phyloP scores from a whole-genome alignment of 2,888 invertebrate species.

The Zhengitettix transpicula region DNA sequence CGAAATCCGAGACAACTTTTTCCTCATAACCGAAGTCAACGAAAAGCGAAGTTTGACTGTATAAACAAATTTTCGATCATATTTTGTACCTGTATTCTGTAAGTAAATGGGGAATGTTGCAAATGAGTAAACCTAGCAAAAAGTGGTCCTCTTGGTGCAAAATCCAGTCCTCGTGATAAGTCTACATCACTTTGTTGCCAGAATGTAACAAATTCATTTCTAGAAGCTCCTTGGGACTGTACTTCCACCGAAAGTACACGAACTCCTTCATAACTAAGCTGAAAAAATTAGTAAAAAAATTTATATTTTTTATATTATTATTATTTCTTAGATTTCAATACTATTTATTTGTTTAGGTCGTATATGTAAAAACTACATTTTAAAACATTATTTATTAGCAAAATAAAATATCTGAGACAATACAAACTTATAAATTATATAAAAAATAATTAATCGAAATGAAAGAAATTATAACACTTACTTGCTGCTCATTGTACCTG shows the following conservation, averaged over 20 bases:
- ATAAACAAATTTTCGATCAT: neutral
- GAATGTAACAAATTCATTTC: slow-evolving; percentile 17
- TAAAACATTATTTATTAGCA: too few species aligned
- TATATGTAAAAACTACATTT: too few species aligned
- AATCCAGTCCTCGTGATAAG: slow-evolving; percentile 23
- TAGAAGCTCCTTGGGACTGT: slow-evolving; percentile 1
- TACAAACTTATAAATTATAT: too few species aligned
- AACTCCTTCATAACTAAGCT: slow-evolving; percentile 6
- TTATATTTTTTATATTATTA: too few species aligned
- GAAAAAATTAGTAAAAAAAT: neutral
- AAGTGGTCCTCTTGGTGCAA: slow-evolving; percentile 16
- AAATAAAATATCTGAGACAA: too few species aligned
- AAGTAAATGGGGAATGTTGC: slow-evolving; percentile 19
- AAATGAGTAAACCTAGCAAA: slow-evolving; percentile 19
- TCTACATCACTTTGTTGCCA: slow-evolving; percentile 23
- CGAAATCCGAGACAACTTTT: too few species aligned
- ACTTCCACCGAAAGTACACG: slow-evolving; percentile 2
- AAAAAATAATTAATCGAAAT: too few species aligned
- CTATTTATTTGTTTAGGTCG: too few species aligned
- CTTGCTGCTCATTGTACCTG: slow-evolving; percentile 17
- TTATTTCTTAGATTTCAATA: too few species aligned
- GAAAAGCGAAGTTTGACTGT: too few species aligned
- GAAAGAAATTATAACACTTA: neutral
- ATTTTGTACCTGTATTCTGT: slow-evolving; percentile 14
- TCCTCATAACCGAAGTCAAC: too few species aligned